Base-by-base conservation (phyloP, 2,888 invertebrate genomes). In the Trissolcus brochymenae region DNA sequence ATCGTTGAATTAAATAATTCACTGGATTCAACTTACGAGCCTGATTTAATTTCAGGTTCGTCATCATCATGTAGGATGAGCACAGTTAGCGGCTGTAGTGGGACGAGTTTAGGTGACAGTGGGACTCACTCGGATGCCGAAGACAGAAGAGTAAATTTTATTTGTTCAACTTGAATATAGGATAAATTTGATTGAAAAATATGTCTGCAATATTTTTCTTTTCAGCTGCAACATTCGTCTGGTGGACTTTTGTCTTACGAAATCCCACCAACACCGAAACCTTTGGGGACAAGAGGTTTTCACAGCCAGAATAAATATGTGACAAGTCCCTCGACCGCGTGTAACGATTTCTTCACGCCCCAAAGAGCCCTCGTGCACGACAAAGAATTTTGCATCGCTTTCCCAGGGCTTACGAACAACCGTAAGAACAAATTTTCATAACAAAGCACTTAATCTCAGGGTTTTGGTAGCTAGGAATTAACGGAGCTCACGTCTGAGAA, bases 91-190 rank as follows among this genome's bases (percentile, higher is more conserved):
- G 92, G 90, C 19, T 91, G 91, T 81, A 95, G 95, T 82, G 95
- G 94, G 2, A 93, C 94, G 40, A 95, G 95, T 82, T 91, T 95
- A 0, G 95, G 95, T 0, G 96, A 96, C 83, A 95, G 95, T 84
- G 95, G 96, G 66, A 95, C 95, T 0, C 95, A 95, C 85, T 96
- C 96, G 0, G 96, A 96, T 87, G 93, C 93, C 64, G 96, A 96
- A 78, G 95, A 95, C 66, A 92, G 94, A 78, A 90, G 91, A 86
- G 46, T 46, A 16, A 14, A 6, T 14, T 46, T 46, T 7, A 14
- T 46, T n/a, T 46, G 2, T 46, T 14, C n/a, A 16, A 35, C 9
- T 46, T 46, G 4, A 25, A 25, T n/a, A n/a, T n/a, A n/a, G n/a
- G n/a, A n/a, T 25, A 2, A 25, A 25, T 25, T 2, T 6, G 2